Conservation (phyloP, 2,113 vertebrate species). For the Sula dactylatra region DNA sequence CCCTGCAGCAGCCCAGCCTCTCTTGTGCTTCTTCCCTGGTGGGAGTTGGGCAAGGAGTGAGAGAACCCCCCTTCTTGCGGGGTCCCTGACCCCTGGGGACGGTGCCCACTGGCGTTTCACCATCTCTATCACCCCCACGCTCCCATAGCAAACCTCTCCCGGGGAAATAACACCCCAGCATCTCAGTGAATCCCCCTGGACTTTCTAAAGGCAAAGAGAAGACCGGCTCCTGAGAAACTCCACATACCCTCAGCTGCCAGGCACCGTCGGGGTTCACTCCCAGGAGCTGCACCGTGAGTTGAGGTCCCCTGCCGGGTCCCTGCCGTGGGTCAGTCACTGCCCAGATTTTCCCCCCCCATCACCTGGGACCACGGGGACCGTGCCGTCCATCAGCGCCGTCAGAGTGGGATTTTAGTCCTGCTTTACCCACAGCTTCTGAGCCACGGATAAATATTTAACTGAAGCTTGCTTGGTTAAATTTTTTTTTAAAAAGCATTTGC, state of each 20-base stretch:
- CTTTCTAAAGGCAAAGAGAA: not conserved
- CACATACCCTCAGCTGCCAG: not conserved
- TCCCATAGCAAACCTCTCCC: not conserved
- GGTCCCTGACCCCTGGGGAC: accelerated
- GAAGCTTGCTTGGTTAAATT: not conserved
- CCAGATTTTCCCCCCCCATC: too few relatives aligned
- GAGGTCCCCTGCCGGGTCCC: not conserved
- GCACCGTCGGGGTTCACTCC: accelerated
- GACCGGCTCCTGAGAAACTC: too few relatives aligned
- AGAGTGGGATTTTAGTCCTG: accelerated
- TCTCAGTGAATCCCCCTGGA: too few relatives aligned
- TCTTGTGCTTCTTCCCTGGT: not conserved
- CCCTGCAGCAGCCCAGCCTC: not conserved
- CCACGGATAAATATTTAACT: not conserved
- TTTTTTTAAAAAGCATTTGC: not conserved
- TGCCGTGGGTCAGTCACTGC: accelerated
- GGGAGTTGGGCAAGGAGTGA: not conserved
- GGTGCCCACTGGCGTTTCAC: accelerated
- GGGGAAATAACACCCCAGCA: accelerated
- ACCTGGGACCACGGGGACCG: accelerated
- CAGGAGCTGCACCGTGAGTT: accelerated
- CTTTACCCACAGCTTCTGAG: not conserved
- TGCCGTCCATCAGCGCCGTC: not conserved
- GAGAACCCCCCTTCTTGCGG: accelerated
- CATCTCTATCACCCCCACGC: not conserved